Conservation (phyloP, 2,113 vertebrate genomes). For the Cololabis saira region DNA sequence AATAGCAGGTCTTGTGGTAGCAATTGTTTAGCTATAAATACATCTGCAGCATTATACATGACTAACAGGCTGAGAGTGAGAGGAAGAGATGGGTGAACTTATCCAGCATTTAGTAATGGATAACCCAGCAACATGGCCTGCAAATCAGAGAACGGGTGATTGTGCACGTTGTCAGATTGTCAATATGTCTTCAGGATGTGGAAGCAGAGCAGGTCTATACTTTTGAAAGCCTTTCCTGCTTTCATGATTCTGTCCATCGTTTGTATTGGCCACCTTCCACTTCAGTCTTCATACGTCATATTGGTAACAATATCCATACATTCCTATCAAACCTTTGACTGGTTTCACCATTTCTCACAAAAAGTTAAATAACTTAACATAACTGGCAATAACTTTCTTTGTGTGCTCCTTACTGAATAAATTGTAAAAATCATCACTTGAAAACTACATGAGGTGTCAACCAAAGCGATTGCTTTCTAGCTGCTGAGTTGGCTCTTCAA, state of each 20-base stretch:
- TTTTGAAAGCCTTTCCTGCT: slow-evolving; percentile 26
- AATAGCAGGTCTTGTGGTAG: slow-evolving; percentile 34
- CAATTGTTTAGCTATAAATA: slow-evolving; percentile 32
- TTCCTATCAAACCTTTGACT: no score
- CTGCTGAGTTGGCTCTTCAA: no score
- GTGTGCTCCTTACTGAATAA: no score
- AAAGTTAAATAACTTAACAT: no score
- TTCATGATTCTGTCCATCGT: slow-evolving; percentile 13
- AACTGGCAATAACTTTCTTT: no score
- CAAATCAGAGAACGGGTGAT: slow-evolving; percentile 11
- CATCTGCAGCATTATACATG: slow-evolving; percentile 15
- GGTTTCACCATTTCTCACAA: no score
- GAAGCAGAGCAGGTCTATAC: slow-evolving; percentile 21
- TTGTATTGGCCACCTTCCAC: background rate
- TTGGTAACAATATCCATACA: no score
- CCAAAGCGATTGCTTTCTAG: no score
- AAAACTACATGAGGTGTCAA: no score
- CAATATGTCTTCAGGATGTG: slow-evolving; percentile 40
- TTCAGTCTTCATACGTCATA: no score
- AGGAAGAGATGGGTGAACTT: background rate
- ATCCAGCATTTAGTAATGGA: slow-evolving; percentile 35
- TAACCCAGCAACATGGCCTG: slow-evolving; percentile 33
- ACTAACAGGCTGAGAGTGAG: background rate
- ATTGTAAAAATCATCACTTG: no score
- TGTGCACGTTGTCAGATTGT: slow-evolving; percentile 39